Conservation (phyloP, 2,113 vertebrate genomes). For the Sinocyclocheilus rhinocerous region DNA sequence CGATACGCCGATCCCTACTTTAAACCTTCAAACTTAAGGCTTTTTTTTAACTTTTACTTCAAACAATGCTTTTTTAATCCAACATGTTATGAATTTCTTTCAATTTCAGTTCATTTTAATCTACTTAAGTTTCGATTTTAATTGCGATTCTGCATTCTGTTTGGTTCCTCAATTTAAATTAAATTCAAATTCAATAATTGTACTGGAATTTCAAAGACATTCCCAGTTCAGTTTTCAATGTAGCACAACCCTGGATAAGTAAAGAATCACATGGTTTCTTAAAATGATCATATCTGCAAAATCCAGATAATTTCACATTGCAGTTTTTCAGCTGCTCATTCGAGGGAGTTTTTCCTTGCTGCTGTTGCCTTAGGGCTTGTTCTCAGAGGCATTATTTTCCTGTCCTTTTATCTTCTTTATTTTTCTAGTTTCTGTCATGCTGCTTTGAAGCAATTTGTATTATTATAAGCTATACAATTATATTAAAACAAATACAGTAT, state of each 20-base stretch:
- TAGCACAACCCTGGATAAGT: neutral
- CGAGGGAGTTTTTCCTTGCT: neutral
- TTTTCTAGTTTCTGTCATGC: neutral
- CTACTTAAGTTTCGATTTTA: neutral
- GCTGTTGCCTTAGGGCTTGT: neutral
- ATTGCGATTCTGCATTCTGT: neutral
- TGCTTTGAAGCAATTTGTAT: neutral
- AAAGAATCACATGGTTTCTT: neutral
- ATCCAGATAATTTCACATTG: neutral
- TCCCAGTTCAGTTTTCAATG: neutral
- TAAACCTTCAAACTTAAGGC: neutral
- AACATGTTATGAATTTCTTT: neutral
- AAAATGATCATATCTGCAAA: neutral
- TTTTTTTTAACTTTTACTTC: too few species aligned
- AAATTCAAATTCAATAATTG: neutral
- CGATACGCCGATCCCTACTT: too few species aligned
- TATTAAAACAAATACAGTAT: neutral
- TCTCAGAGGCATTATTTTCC: conserved; percentile 1
- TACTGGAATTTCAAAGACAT: neutral
- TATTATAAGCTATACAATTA: neutral
- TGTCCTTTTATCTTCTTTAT: neutral
- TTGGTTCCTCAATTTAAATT: neutral
- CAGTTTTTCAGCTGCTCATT: neutral
- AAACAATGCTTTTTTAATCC: neutral
- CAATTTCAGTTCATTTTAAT: neutral